These are phyloP conservation scores for Armadillidium nasatum DNA, from an alignment of 1,140 invertebrate genomes.

Conservation along the genomic window DNA sequence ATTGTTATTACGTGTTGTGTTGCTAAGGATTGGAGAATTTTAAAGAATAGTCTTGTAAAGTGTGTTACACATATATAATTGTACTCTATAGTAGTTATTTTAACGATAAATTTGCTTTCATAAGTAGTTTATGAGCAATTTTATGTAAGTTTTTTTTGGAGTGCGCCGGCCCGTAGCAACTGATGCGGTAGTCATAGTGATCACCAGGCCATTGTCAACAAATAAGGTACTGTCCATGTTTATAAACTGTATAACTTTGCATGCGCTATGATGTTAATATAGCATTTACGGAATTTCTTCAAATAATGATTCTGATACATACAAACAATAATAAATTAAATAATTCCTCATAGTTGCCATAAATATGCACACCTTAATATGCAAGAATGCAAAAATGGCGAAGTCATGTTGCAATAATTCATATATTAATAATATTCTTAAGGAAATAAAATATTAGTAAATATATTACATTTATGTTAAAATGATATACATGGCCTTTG, in stretches of 20 bases:
- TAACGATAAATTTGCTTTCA: background rate
- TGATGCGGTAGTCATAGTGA: conserved; percentile 9
- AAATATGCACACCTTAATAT: too few relatives aligned
- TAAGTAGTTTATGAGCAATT: background rate
- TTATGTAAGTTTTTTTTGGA: background rate
- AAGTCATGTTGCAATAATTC: too few relatives aligned
- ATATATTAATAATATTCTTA: too few relatives aligned
- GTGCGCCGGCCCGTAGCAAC: conserved; percentile 8
- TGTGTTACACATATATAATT: background rate
- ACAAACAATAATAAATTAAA: too few relatives aligned
- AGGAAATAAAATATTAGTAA: too few relatives aligned
- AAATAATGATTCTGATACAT: too few relatives aligned
- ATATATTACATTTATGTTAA: too few relatives aligned
- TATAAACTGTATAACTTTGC: conserved; percentile 11
- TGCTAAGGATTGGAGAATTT: background rate
- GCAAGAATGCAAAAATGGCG: too few relatives aligned
- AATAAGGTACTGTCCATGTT: conserved; percentile 12
- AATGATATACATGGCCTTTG: too few relatives aligned
- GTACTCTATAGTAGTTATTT: background rate
- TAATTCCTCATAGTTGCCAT: too few relatives aligned
- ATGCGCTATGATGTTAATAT: background rate
- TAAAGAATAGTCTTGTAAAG: background rate
- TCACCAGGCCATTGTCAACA: background rate
- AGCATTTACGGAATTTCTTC: too few relatives aligned
- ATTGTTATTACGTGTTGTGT: background rate